Evolutionary conservation across 2,888 invertebrate genomes (phyloP).

Genomic region (Orchesellides sinensis): DNA sequence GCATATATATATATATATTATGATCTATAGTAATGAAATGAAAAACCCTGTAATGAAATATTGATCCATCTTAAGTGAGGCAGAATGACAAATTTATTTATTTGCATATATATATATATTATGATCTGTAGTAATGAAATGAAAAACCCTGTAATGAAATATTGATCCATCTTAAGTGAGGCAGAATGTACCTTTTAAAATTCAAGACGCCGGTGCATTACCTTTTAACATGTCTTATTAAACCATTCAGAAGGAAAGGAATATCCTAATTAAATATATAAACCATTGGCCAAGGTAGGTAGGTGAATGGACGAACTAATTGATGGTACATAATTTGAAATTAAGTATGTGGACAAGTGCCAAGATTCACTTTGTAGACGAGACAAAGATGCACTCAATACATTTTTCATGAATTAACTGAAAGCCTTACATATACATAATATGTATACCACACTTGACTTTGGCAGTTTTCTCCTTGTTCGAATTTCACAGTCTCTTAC

Average conservation of each 20-base stretch:
- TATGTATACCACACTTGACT: not conserved
- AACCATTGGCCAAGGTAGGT: slow-evolving; percentile 1
- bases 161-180: too few species aligned
- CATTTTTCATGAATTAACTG: not conserved
- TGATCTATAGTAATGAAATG: too few species aligned
- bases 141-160: too few species aligned
- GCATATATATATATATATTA: too few species aligned
- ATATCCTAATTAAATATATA: slow-evolving; percentile 35
- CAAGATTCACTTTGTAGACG: slow-evolving; percentile 20
- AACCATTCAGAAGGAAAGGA: slow-evolving; percentile 8
- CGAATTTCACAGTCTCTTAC: not conserved
- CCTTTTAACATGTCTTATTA: too few species aligned
- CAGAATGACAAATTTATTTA: too few species aligned
- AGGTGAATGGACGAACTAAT: slow-evolving; percentile 29
- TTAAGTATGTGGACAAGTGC: slow-evolving; percentile 34
- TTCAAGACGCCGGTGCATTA: too few species aligned
- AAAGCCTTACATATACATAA: not conserved
- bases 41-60: too few species aligned
- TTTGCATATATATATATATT: too few species aligned
- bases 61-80: too few species aligned
- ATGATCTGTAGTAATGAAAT: too few species aligned
- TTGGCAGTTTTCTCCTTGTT: not conserved
- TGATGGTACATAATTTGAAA: slow-evolving; percentile 16
- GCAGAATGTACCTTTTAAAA: too few species aligned
- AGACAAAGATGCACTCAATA: slow-evolving; percentile 21